Evolutionary conservation across 2,797 vertebrate genomes (phyloP), one percentile per base, ranked within the genome.

Genomic region (Buceros bicornis): DNA sequence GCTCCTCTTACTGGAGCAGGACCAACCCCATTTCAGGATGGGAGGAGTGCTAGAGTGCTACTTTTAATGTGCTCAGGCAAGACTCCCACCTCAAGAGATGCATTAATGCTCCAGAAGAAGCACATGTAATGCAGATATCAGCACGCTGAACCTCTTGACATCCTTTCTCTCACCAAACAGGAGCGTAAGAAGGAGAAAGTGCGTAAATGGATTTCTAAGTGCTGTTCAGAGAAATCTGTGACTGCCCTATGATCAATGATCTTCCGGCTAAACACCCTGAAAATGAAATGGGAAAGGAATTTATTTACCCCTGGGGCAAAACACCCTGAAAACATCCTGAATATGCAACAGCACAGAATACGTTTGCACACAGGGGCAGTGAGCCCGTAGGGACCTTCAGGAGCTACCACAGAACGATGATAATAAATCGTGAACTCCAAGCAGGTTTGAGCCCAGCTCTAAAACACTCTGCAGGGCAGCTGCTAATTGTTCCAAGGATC

Each of bases 101-200:
- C 33, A 26, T 88, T 90, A 95, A 87, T 47, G 13, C 71, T 80
- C 79, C 45, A 65, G 51, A 70, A 91, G 64, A 84, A 97, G 43
- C 51, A 77, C 25, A 31, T 42, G 72, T 20, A 95, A 93, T 58
- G 77, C 93, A 96, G 97, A 97, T 45, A 66, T 56, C 20, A 8
- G 61, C 50, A 71, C 6, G 1, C 57, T 70, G 77, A 88, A 80
- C 53, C 35, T 74, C 82, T 48, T n/a, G 33, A 74, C 40, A 58
- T 64, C 43, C 58, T 82, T 92, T 70, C 82, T 18, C 61, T 73
- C 74, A 37, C 17, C 18, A 3, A 77, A 58, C 8, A 37, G 54
- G 54, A 47, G 9, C 6, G 4, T 10, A 58, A 67, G 9, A 31
- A 82, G 37, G 10, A 73, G 8, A 35, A 85, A 77, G 8, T 29